Evolutionary conservation across 2,113 vertebrate genomes (phyloP).

Genomic region (Neodontobutis hainanensis): DNA sequence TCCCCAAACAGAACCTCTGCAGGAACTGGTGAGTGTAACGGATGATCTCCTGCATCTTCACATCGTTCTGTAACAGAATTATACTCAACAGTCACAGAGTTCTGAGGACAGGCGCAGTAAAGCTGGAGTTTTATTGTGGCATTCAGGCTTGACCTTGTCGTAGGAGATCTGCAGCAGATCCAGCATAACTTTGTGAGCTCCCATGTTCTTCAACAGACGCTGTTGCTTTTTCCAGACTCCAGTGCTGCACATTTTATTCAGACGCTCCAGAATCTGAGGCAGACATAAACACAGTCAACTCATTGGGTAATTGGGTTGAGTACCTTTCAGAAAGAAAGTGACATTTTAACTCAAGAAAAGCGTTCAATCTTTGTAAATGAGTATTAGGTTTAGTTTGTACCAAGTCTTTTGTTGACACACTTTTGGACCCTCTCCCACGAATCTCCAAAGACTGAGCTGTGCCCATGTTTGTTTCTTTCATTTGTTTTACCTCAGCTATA

Average conservation of each 20-base stretch:
- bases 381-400: too few relatives aligned
- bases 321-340: too few relatives aligned
- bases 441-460: too few relatives aligned
- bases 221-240: slow-evolving; percentile 97
- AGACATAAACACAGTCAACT: background rate
- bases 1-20: slow-evolving; percentile 95
- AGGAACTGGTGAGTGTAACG: slow-evolving; percentile 94
- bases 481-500: too few relatives aligned
- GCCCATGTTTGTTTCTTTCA: too few relatives aligned
- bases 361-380: too few relatives aligned
- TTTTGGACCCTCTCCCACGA: too few relatives aligned
- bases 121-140: background rate
- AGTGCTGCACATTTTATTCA: slow-evolving; percentile 94
- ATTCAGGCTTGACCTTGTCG: slow-evolving; percentile 82
- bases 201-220: slow-evolving; percentile 96
- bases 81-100: background rate
- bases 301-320: too few relatives aligned
- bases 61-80: slow-evolving; percentile 79
- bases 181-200: slow-evolving; percentile 97
- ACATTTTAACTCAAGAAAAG: too few relatives aligned
- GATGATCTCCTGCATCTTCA: slow-evolving; percentile 97
- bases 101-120: background rate
- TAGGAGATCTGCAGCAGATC: slow-evolving; percentile 97
- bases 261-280: slow-evolving; percentile 88
- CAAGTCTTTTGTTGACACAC: too few relatives aligned